Evolutionary conservation across 2,113 vertebrate species (phyloP).

Genomic region (Chamaea fasciata): DNA sequence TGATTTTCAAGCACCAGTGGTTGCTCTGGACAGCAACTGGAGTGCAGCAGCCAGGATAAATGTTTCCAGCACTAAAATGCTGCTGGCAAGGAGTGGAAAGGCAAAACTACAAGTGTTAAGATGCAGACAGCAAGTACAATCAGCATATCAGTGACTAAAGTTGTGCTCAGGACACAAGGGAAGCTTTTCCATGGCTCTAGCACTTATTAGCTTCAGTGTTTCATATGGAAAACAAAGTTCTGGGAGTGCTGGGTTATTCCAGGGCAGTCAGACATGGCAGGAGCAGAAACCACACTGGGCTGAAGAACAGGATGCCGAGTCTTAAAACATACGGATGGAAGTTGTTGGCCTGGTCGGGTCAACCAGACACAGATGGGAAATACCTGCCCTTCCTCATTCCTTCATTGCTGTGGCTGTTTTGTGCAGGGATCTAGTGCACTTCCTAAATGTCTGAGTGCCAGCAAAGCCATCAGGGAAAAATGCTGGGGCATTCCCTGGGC

Average conservation of each 20-base stretch:
- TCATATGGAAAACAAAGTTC: not conserved
- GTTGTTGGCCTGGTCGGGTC: not conserved
- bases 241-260: not conserved
- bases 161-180: not conserved
- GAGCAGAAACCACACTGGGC: not conserved
- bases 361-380: not conserved
- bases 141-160: fast-evolving
- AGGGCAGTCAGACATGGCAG: not conserved
- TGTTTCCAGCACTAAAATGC: not conserved
- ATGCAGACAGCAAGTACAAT: not conserved
- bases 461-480: not conserved
- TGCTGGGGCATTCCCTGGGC: fast-evolving
- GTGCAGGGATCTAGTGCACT: not conserved
- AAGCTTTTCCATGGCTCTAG: not conserved
- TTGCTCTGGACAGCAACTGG: not conserved
- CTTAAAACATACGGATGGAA: not conserved
- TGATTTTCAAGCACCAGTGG: not conserved
- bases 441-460: too few species aligned
- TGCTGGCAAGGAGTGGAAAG: not conserved
- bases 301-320: not conserved
- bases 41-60: not conserved
- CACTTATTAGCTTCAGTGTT: not conserved
- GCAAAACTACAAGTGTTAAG: not conserved
- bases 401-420: not conserved
- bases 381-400: not conserved